Base-by-base conservation (phyloP, 2,888 invertebrate genomes). In the Sycophila texana region DNA sequence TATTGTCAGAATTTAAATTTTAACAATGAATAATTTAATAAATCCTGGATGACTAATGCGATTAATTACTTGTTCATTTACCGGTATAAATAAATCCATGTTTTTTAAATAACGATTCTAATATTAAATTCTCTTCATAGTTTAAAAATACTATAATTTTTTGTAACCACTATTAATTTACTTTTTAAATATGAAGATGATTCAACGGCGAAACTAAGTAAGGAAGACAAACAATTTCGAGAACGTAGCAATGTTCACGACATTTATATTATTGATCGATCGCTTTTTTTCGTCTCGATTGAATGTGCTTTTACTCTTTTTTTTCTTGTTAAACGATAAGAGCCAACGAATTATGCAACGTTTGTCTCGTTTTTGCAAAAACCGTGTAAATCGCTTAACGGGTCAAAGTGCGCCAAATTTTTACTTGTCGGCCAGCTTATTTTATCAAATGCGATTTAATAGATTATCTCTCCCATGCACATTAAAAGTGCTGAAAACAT, bases 371-470 rank as follows among this genome's bases (percentile, higher is more conserved):
- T 74, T 67, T 74, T 74, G 55, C 58, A 79, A 65, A 79, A 79
- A 79, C 49, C 74, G 70, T 74, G 18, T 70, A 51, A 74, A 74
- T 70, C 65, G 51, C 49, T 18, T 18, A 57, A n/a, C 66, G 67
- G 74, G 70, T 74, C 70, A 79, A 70, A 79, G 74, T 65, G 79
- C 70, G 60, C 39, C 10, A n/a, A 70, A 74, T 70, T 70, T 79
- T 79, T 74, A 20, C 65, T 70, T 65, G 65, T 74, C 63, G 70
- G 65, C 39, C 13, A 13, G 2, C 10, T 3, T 12, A 14, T 60
- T 60, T 4, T 26, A 22, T 20, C 26, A 18, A 39, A 39, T 39
- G 39, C 39, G 39, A 39, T 39, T 39, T 39, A 39, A 39, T 39
- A 39, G 39, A 39, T 39, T 39, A 39, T 39, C 39, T 10, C 39